A percentile compares a stretch with the other conserved stretches of the same genome.
These are phyloP conservation scores for Rhabdornis inornatus DNA, from an alignment of 2,113 vertebrate genomes.

Conservation along the genomic window DNA sequence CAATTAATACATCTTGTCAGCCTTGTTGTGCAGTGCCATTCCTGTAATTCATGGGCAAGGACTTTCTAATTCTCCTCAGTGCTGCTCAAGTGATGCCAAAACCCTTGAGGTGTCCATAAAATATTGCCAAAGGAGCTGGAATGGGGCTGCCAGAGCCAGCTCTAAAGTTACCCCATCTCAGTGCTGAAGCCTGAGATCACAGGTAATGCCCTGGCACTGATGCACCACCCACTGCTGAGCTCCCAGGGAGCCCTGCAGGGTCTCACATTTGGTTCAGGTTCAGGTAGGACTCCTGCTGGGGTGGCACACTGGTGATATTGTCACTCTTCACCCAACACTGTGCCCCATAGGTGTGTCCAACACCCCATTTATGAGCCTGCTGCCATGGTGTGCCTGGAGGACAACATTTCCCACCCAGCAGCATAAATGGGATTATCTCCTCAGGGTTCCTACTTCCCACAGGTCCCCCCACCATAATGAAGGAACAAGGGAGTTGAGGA, in stretches of 20 bases:
- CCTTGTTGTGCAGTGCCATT: not conserved
- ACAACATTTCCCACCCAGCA: not conserved
- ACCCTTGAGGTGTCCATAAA: not conserved
- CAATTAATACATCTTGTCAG: not conserved
- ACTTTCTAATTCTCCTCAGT: not conserved
- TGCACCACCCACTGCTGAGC: not conserved
- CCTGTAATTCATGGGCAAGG: not conserved
- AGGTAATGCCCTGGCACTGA: not conserved
- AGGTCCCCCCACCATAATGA: accelerated
- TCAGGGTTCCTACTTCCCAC: not conserved
- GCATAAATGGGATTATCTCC: not conserved
- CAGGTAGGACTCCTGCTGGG: not conserved
- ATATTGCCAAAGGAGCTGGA: not conserved
- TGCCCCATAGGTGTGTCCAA: not conserved
- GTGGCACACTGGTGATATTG: accelerated
- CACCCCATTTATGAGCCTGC: accelerated
- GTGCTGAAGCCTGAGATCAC: not conserved
- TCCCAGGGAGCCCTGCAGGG: not conserved
- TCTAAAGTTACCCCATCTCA: not conserved
- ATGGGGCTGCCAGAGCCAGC: not conserved
- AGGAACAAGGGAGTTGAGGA: not conserved
- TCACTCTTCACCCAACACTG: too few relatives aligned
- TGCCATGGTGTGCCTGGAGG: not conserved
- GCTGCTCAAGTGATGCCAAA: not conserved
- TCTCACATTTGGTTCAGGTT: not conserved